Evolutionary conservation across 1,140 invertebrate species (phyloP).

Genomic region (Drosophila punjabiensis): DNA sequence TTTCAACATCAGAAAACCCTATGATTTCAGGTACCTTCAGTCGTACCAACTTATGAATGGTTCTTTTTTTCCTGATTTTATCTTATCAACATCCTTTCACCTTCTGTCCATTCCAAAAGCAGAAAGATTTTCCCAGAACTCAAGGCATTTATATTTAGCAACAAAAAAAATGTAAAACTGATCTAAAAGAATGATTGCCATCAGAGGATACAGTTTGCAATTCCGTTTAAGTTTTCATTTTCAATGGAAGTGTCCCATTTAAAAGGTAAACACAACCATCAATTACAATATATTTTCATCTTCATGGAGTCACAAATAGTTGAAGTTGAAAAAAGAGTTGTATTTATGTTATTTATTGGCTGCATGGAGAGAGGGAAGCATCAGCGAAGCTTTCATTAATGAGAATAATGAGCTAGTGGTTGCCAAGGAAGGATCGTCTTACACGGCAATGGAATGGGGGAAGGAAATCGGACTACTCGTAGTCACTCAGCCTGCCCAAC

Average conservation of each 20-base stretch:
- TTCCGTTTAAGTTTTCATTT: constrained; percentile 33
- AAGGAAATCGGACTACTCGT: constrained; percentile 12
- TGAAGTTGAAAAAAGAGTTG: constrained; percentile 44
- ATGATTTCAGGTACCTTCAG: not conserved
- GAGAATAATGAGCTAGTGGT: constrained; percentile 53
- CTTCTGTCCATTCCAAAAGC: not conserved
- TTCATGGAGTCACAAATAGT: constrained; percentile 60
- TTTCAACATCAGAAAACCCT: not conserved
- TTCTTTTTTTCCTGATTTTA: constrained; percentile 8
- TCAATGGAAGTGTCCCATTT: constrained; percentile 29
- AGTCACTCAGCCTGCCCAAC: constrained; percentile 15
- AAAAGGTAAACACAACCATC: constrained; percentile 32
- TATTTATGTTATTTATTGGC: constrained; percentile 56
- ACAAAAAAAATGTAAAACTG: constrained; percentile 3
- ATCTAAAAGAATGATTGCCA: constrained; percentile 63
- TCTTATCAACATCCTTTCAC: constrained; percentile 24
- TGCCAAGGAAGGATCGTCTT: constrained; percentile 22
- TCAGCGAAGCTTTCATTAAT: constrained; percentile 67
- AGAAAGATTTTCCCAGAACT: constrained; percentile 32
- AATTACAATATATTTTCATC: constrained; percentile 54
- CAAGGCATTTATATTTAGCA: not conserved
- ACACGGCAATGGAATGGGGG: not conserved
- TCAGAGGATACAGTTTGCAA: constrained; percentile 47
- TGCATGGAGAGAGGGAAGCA: constrained; percentile 28
- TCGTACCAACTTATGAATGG: constrained; percentile 4